These are phyloP conservation scores for Paracanthobrama guichenoti DNA, from an alignment of 2,113 vertebrate species.

Conservation along the genomic window DNA sequence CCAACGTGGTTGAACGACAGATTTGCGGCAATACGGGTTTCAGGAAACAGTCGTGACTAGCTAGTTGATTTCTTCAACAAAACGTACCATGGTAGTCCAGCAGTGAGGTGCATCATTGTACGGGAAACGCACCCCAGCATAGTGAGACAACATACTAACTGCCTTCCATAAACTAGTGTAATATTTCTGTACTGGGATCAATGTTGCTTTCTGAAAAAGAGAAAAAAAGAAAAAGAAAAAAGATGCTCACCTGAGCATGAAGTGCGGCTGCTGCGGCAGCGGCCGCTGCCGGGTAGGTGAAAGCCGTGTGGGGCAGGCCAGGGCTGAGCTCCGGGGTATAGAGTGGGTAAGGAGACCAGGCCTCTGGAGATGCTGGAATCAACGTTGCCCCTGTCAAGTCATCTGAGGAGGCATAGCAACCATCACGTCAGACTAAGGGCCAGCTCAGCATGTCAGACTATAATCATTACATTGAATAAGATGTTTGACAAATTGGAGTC, in stretches of 20 bases:
- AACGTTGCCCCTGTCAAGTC: slow-evolving; percentile 95
- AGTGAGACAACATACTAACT: background rate
- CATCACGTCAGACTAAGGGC: background rate
- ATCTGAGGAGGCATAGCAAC: slow-evolving; percentile 74
- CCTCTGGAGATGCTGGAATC: slow-evolving; percentile 93
- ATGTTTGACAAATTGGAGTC: background rate
- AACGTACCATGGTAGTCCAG: too few species aligned
- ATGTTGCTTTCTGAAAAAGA: background rate
- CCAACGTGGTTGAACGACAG: too few species aligned
- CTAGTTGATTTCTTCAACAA: too few species aligned
- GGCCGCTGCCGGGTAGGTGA: slow-evolving; percentile 90
- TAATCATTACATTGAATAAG: background rate
- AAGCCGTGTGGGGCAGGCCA: slow-evolving; percentile 91
- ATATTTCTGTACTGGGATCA: background rate
- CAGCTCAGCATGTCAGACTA: background rate
- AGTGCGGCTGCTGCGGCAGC: slow-evolving; percentile 89
- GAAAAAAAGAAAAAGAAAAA: background rate
- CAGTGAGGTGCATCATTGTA: too few species aligned
- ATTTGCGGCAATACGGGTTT: too few species aligned
- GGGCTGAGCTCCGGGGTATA: slow-evolving; percentile 95
- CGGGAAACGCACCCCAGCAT: too few species aligned
- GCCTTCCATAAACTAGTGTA: background rate
- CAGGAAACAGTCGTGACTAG: too few species aligned
- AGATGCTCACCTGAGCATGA: slow-evolving; percentile 89
- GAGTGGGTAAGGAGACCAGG: slow-evolving; percentile 95